Conservation (phyloP, 2,888 invertebrate species). For the Lepidocyrtinus sp. region DNA sequence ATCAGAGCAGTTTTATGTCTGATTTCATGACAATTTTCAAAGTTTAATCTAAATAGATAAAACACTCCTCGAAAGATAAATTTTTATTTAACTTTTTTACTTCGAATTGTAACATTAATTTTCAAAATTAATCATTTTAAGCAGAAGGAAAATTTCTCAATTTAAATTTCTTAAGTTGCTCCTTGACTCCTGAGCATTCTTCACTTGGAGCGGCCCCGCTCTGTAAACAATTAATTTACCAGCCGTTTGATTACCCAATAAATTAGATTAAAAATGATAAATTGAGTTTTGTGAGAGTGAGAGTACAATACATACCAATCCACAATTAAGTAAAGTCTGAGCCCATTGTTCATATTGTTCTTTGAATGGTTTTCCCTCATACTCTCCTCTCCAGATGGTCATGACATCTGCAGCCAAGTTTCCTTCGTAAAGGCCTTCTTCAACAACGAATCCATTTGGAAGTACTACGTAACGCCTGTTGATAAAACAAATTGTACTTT, state of each 20-base stretch:
- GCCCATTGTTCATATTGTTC: slow-evolving; percentile 37
- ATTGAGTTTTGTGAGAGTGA: too few relatives aligned
- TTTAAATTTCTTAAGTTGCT: background rate
- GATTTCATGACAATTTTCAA: too few relatives aligned
- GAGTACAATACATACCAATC: slow-evolving; percentile 36
- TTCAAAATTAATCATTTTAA: too few relatives aligned
- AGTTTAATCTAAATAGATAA: too few relatives aligned
- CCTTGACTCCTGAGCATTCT: background rate
- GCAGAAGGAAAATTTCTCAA: background rate
- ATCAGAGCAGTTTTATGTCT: too few relatives aligned
- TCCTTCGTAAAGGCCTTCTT: slow-evolving; percentile 15
- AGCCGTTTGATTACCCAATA: background rate
- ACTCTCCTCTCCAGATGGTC: slow-evolving; percentile 24
- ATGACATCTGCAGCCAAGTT: slow-evolving; percentile 16
- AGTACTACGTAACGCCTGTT: background rate
- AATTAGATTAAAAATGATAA: too few relatives aligned
- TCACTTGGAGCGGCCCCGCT: background rate
- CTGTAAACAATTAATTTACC: background rate
- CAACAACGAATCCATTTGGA: slow-evolving; percentile 25
- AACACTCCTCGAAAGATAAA: too few relatives aligned
- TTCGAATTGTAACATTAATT: too few relatives aligned
- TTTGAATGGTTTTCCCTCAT: slow-evolving; percentile 27
- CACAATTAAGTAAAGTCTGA: slow-evolving; percentile 32
- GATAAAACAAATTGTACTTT: too few relatives aligned
- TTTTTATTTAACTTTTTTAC: too few relatives aligned